Base-by-base conservation (phyloP, 2,888 invertebrate species). In the Melinaea menophilus region DNA sequence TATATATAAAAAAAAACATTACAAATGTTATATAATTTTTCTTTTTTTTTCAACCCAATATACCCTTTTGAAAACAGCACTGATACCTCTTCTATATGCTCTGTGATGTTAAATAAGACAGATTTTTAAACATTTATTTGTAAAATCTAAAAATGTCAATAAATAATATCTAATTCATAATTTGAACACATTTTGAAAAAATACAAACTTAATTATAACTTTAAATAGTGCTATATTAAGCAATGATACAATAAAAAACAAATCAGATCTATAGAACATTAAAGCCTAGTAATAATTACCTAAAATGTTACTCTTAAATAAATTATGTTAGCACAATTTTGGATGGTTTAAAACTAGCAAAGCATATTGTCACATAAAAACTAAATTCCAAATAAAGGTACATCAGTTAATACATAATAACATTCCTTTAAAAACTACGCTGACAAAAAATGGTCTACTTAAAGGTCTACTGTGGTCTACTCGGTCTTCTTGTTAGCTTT, bases 401-500 rank as follows among this genome's bases (percentile, higher is more conserved):
- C 22, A 22, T 22, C 22, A 22, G 22, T 41, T 41, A 9, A 9
- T 41, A 41, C 41, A 41, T 41, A 9, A 41, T 11, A 41, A 9
- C 41, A 41, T 41, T 41, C 9, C 41, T 41, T 41, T 9, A 41
- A 41, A 41, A 7, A 41, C 41, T 41, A 62, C 59, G 63, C 59
- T 62, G 60, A 64, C 62, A 34, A 68, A 59, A 59, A 22, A 48
- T 51, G 48, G 59, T 22, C 63, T 54, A 46, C 55, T 56, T 13
- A 45, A 56, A 31, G 37, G 45, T 62, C 57, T 62, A 58, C 35
- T 56, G 73, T 71, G 46, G 70, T 69, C 63, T 71, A 63, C 66
- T 65, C 60, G 1, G 76, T 78, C 69, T 88, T 88, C 55, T 74
- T 86, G 59, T 67, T 73, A 4, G 74, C 78, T 69, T 89, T 91